Base-by-base conservation (phyloP, 2,113 vertebrate species). In the Chionodraco myersi region DNA sequence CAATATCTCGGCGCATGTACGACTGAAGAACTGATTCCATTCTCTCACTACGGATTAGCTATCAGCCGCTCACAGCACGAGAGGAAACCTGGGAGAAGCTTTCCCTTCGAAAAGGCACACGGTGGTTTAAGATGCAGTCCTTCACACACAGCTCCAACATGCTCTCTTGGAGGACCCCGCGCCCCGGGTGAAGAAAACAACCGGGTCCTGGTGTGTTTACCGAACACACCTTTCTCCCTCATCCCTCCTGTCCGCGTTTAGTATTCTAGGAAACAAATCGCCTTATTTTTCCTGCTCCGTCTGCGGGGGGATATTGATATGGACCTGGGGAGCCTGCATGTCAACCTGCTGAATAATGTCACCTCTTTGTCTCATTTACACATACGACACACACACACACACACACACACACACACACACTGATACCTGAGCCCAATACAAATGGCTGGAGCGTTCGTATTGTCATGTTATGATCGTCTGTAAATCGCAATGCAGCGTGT, bases 281-380 rank as follows among this genome's bases (percentile, higher is more conserved):
- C 80, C 80, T 87, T 79, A 82, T 91, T 90, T 78, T 78, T 84
- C 83, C 84, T 52, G 65, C 79, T 60, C 75, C 10, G 51, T 80
- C 75, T 56, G 7, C 15, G 49, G 44, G 61, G 85, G 75, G 83
- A 69, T 74, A 88, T 90, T 82, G 89, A 90, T 90, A 86, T 86
- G 91, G 85, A 85, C 83, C 85, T 48, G 77, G 86, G 88, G 79
- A 88, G 82, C 45, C 75, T 72, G 85, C 75, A 78, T 73, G 91
- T 91, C 89, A 85, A 82, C 81, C 85, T 52, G 72, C 77, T 87
- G 86, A 92, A 91, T 91, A 86, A 91, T 84, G 85, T 82, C 77
- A 83, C 91, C 85, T 47, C 68, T 60, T 23, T 21, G 53, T 82
- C 85, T 88, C 79, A 83, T 88, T 86, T 82, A 61, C 86, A 90